Conservation (phyloP, 2,797 vertebrate species). For the Rhinatrema bivittatum region DNA sequence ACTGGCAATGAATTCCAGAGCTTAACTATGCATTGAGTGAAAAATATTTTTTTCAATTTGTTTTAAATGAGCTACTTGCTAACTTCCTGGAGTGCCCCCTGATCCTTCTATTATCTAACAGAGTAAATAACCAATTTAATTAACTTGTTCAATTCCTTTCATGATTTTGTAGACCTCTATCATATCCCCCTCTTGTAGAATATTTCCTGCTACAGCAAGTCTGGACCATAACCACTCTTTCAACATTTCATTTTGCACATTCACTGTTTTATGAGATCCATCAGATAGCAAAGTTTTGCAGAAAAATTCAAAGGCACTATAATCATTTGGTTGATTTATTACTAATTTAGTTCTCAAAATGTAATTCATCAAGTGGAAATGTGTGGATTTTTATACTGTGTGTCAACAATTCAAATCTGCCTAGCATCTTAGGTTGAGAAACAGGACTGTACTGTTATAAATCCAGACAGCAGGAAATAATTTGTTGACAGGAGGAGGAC, state of each 20-base stretch:
- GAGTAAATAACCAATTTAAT: too few relatives aligned
- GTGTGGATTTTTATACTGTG: conserved; percentile 4
- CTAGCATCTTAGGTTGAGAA: background rate
- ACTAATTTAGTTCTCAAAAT: conserved; percentile 2
- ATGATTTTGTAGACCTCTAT: too few relatives aligned
- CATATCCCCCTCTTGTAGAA: too few relatives aligned
- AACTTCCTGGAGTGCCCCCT: too few relatives aligned
- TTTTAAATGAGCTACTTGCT: too few relatives aligned
- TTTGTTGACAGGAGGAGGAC: conserved; percentile 24
- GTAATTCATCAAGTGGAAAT: conserved; percentile 14
- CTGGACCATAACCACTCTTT: conserved; percentile 9
- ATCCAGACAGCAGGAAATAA: conserved; percentile 9
- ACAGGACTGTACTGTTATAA: background rate
- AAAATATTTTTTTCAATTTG: too few relatives aligned
- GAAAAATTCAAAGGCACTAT: conserved; percentile 3
- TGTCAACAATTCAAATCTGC: background rate
- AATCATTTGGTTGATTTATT: conserved; percentile 3
- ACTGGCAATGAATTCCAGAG: too few relatives aligned
- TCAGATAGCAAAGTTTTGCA: background rate
- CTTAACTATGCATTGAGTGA: too few relatives aligned
- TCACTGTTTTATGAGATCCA: conserved; percentile 7
- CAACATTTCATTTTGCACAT: conserved; percentile 3
- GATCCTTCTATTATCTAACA: too few relatives aligned
- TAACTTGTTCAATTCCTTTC: too few relatives aligned
- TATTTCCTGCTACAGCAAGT: background rate